These are phyloP conservation scores for Tiliacea aurago DNA, from an alignment of 2,888 invertebrate species.

Conservation along the genomic window DNA sequence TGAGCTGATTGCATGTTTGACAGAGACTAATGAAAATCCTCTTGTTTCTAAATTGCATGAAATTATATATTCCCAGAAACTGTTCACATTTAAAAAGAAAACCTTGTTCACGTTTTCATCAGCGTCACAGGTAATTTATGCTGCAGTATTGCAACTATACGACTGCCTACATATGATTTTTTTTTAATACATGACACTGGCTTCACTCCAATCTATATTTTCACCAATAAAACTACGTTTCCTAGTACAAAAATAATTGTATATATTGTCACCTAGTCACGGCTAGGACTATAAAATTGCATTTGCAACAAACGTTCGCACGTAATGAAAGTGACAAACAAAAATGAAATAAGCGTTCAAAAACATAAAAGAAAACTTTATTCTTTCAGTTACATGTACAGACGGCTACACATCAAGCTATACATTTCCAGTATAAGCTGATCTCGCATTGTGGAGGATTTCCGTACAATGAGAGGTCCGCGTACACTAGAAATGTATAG, in stretches of 20 bases:
- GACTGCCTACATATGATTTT: constrained; percentile 6
- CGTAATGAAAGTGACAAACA: constrained; percentile 36
- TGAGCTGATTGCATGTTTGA: constrained; percentile 9
- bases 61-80: constrained; percentile 26
- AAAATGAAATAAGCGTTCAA: constrained; percentile 17
- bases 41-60: constrained; percentile 27
- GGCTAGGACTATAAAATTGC: constrained; percentile 29
- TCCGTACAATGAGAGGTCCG: too few species aligned
- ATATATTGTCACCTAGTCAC: constrained; percentile 37
- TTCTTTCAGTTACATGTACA: constrained; percentile 4
- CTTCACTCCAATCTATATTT: constrained; percentile 45
- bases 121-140: constrained; percentile 28
- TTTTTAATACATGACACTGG: constrained; percentile 42
- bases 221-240: constrained; percentile 40
- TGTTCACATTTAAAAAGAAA: constrained; percentile 12
- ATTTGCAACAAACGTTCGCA: constrained; percentile 41
- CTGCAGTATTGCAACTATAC: constrained; percentile 9
- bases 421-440: too few species aligned
- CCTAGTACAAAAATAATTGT: constrained; percentile 39
- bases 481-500: too few species aligned
- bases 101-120: constrained; percentile 17
- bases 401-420: too few species aligned
- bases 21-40: constrained; percentile 34
- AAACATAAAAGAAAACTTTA: constrained; percentile 18
- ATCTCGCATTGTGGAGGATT: too few species aligned